These are phyloP conservation scores for Sebastes elongatus DNA, from an alignment of 2,797 vertebrate genomes.

Conservation along the genomic window DNA sequence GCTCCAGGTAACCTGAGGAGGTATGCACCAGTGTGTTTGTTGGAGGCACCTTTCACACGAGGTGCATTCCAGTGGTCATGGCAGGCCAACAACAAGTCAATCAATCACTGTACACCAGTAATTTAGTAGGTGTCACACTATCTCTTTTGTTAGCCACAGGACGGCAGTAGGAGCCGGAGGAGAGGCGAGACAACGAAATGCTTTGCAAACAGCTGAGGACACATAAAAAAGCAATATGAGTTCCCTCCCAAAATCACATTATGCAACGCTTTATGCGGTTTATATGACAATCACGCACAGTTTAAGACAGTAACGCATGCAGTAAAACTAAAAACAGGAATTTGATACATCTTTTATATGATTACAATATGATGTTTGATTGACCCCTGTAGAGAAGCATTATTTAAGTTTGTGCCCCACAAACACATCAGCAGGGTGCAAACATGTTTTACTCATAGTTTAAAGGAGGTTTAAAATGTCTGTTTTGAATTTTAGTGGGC, in stretches of 20 bases:
- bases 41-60: constrained; percentile 68
- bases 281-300: neutral
- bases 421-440: neutral
- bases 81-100: constrained; percentile 74
- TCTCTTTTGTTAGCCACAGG: constrained; percentile 70
- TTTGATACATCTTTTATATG: neutral
- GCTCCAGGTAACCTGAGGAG: constrained; percentile 74
- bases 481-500: neutral
- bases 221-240: neutral
- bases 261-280: constrained; percentile 11
- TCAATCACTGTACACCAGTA: constrained; percentile 69
- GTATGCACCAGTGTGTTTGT: constrained; percentile 64
- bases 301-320: neutral
- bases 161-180: constrained; percentile 37
- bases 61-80: constrained; percentile 74
- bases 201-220: constrained; percentile 28
- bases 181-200: constrained; percentile 36
- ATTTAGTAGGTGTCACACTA: constrained; percentile 69
- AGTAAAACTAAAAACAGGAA: neutral
- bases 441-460: neutral
- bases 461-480: neutral
- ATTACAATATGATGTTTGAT: neutral
- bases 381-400: neutral
- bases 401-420: neutral
- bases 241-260: constrained; percentile 1